These are phyloP conservation scores for Pseudomyrmex dendroicus DNA, from an alignment of 1,140 invertebrate species.

Conservation along the genomic window DNA sequence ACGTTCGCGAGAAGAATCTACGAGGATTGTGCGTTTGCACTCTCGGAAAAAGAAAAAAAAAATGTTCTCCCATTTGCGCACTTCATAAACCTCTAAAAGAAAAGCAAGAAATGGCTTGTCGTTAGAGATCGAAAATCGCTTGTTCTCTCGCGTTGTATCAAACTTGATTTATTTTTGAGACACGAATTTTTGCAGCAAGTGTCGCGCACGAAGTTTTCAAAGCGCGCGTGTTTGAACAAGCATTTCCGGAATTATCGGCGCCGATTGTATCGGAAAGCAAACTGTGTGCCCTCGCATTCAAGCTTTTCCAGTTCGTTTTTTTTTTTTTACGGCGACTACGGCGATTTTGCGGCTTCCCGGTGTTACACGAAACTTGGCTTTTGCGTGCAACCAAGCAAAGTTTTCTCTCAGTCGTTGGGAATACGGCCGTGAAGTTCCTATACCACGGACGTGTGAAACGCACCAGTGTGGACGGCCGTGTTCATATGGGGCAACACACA, in stretches of 20 bases:
- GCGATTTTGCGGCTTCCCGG: constrained; percentile 40
- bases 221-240: background rate
- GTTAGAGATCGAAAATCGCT: too few relatives aligned
- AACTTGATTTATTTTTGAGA: background rate
- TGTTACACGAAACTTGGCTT: constrained; percentile 18
- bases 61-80: background rate
- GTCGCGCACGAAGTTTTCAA: constrained; percentile 10
- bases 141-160: background rate
- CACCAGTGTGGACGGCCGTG: background rate
- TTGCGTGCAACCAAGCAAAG: constrained; percentile 21
- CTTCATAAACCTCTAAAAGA: constrained; percentile 3
- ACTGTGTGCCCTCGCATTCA: background rate
- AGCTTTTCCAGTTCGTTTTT: too few relatives aligned
- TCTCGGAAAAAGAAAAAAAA: background rate
- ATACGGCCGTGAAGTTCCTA: too few relatives aligned
- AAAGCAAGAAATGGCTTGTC: too few relatives aligned
- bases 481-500: background rate
- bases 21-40: background rate
- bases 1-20: background rate
- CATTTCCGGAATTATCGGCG: background rate
- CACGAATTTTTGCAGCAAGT: background rate
- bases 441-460: background rate
- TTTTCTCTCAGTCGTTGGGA: constrained; percentile 55
- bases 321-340: background rate
- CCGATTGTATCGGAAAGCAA: constrained; percentile 19